phyloP scores from a whole-genome alignment of 2,888 invertebrate species.

The Ectemnius lituratus region DNA sequence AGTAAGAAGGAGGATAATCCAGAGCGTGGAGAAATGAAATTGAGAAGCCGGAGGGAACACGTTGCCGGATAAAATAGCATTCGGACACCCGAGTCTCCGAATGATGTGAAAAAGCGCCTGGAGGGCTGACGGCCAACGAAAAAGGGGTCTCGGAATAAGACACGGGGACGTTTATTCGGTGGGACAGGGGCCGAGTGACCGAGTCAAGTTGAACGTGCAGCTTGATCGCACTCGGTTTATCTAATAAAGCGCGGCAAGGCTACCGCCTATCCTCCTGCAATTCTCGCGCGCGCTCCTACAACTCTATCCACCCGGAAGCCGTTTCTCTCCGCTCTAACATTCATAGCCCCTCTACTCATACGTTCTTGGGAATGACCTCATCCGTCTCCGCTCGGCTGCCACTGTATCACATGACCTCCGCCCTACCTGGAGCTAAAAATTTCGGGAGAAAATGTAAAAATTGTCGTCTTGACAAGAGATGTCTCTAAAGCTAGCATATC shows the following conservation, averaged over 20 bases:
- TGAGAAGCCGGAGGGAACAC: slow-evolving; percentile 59
- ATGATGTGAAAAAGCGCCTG: slow-evolving; percentile 61
- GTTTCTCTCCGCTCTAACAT: too few relatives aligned
- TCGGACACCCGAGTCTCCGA: slow-evolving; percentile 57
- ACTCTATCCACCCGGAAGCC: too few relatives aligned
- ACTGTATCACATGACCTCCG: too few relatives aligned
- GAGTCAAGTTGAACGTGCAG: slow-evolving; percentile 73
- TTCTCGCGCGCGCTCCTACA: slow-evolving; percentile 26
- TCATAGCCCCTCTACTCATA: too few relatives aligned
- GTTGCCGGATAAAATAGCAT: slow-evolving; percentile 60
- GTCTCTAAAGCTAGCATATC: too few relatives aligned
- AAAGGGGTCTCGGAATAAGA: slow-evolving; percentile 51
- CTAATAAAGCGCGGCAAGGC: slow-evolving; percentile 67
- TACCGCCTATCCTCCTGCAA: slow-evolving; percentile 54
- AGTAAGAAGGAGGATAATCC: neutral
- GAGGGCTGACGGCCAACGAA: slow-evolving; percentile 30
- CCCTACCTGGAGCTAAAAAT: too few relatives aligned
- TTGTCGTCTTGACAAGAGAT: too few relatives aligned
- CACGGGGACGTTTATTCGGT: slow-evolving; percentile 69
- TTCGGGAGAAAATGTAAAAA: too few relatives aligned
- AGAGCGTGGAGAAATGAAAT: slow-evolving; percentile 42
- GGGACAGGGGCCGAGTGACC: slow-evolving; percentile 73
- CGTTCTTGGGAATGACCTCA: too few relatives aligned
- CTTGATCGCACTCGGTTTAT: slow-evolving; percentile 73
- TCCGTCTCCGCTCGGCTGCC: too few relatives aligned